phyloP scores from a whole-genome alignment of 2,888 invertebrate species.

The Bedellia somnulentella region DNA sequence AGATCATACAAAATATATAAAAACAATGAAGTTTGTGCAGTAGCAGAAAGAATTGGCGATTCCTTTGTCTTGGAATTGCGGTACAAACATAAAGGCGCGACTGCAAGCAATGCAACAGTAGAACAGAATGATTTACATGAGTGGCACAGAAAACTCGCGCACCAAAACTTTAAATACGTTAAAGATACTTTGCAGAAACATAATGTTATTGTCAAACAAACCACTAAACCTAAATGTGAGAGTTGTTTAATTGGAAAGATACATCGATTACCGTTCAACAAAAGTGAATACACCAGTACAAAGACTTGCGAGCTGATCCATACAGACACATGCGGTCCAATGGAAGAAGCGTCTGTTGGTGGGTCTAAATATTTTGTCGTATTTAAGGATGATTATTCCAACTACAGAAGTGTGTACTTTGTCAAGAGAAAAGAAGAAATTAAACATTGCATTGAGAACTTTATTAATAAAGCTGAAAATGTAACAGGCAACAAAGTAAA shows the following conservation, averaged over 20 bases:
- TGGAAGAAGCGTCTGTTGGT: constrained; percentile 1
- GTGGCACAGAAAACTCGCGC: constrained; percentile 10
- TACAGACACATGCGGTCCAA: constrained; percentile 4
- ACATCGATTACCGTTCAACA: constrained; percentile 10
- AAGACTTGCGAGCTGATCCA: constrained; percentile 13
- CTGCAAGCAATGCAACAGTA: constrained; percentile 1
- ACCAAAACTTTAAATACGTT: constrained; percentile 8
- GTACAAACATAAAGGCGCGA: no score
- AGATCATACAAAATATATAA: not conserved
- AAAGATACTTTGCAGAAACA: constrained; percentile 9
- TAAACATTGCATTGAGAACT: constrained; percentile 8
- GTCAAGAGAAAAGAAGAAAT: constrained; percentile 9
- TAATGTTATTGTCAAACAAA: constrained; percentile 10
- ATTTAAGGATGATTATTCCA: constrained; percentile 1
- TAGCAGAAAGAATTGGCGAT: not conserved
- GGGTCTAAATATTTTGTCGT: constrained; percentile 1
- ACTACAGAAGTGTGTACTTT: no score
- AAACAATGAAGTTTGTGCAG: not conserved
- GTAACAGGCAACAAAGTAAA: constrained; percentile 14
- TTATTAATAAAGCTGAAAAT: constrained; percentile 14
- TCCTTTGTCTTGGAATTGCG: no score
- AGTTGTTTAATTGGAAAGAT: constrained; percentile 13
- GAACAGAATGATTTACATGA: constrained; percentile 2
- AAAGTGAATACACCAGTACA: constrained; percentile 10
- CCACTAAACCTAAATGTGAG: constrained; percentile 7